A percentile compares a stretch with the other conserved stretches of the same genome.
Conservation (phyloP, 2,113 vertebrate genomes). For the Uropsilus gracilis region DNA sequence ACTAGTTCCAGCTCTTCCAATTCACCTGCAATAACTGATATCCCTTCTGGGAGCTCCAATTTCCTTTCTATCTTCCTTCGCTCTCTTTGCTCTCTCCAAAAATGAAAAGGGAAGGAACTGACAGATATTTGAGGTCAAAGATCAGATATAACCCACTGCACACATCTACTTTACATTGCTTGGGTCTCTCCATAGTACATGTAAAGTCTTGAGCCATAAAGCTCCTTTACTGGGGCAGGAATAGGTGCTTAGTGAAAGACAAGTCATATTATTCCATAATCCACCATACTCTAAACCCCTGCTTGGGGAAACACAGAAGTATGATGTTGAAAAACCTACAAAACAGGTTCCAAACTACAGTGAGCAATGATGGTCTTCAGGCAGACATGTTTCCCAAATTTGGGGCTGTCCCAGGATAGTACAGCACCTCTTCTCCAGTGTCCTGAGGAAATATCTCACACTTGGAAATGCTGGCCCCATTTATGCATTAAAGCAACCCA, state of each 20-base stretch:
- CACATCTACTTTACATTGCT: conserved; percentile 4
- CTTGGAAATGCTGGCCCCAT: background rate
- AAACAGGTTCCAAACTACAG: background rate
- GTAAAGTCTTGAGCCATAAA: background rate
- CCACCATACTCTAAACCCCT: background rate
- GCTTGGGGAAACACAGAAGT: background rate
- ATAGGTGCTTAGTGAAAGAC: background rate
- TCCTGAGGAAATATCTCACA: background rate
- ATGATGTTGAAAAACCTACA: conserved; percentile 26
- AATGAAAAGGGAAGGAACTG: conserved; percentile 21
- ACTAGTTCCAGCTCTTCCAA: conserved; percentile 63
- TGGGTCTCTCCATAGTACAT: background rate
- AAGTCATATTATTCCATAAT: background rate
- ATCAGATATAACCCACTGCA: background rate
- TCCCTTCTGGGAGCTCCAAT: conserved; percentile 58
- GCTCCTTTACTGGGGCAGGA: background rate
- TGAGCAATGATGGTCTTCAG: background rate
- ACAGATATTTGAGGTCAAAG: conserved; percentile 18
- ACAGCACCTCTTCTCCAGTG: background rate
- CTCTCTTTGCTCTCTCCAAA: conserved; percentile 29
- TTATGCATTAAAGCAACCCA: conserved; percentile 52
- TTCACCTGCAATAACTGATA: conserved; percentile 72
- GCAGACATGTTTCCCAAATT: background rate
- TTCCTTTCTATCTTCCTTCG: conserved; percentile 31
- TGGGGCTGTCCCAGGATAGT: background rate